These are phyloP conservation scores for Pelusios castaneus DNA, from an alignment of 2,113 vertebrate genomes.

Conservation along the genomic window DNA sequence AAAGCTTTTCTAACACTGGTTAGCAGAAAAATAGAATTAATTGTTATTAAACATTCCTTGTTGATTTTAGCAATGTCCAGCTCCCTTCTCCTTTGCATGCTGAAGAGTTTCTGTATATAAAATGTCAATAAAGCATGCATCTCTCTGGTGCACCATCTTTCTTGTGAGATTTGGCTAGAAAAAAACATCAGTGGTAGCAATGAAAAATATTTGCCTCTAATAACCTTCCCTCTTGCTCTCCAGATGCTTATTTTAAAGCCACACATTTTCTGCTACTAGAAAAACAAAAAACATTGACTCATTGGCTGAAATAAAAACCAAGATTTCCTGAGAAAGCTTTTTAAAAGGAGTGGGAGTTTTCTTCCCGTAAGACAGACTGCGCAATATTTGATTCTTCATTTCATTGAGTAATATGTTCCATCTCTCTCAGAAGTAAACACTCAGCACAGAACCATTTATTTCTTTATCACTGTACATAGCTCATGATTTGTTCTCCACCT, in stretches of 20 bases:
- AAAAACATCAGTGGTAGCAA: slow-evolving; percentile 8
- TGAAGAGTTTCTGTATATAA: background rate
- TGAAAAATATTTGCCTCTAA: background rate
- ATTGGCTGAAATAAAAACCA: slow-evolving; percentile 53
- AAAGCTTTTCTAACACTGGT: background rate
- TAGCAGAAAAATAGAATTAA: background rate
- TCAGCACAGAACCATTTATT: background rate
- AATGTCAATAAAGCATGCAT: background rate
- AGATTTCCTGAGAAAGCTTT: slow-evolving; percentile 44
- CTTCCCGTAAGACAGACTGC: slow-evolving; percentile 3
- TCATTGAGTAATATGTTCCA: slow-evolving; percentile 53
- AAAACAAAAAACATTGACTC: slow-evolving; percentile 44
- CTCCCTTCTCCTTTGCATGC: background rate
- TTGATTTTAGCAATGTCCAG: background rate
- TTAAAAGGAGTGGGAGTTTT: slow-evolving; percentile 50
- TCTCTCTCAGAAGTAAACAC: slow-evolving; percentile 33
- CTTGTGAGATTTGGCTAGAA: background rate
- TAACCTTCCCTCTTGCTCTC: background rate
- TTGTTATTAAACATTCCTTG: background rate
- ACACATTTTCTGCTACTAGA: slow-evolving; percentile 12
- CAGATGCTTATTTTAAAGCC: slow-evolving; percentile 35
- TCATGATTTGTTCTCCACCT: slow-evolving; percentile 20
- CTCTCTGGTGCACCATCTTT: background rate
- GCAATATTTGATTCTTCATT: slow-evolving; percentile 60
- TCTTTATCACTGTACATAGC: background rate